Evolutionary conservation across 2,888 invertebrate genomes (phyloP).

Genomic region (Dorcus hopei): DNA sequence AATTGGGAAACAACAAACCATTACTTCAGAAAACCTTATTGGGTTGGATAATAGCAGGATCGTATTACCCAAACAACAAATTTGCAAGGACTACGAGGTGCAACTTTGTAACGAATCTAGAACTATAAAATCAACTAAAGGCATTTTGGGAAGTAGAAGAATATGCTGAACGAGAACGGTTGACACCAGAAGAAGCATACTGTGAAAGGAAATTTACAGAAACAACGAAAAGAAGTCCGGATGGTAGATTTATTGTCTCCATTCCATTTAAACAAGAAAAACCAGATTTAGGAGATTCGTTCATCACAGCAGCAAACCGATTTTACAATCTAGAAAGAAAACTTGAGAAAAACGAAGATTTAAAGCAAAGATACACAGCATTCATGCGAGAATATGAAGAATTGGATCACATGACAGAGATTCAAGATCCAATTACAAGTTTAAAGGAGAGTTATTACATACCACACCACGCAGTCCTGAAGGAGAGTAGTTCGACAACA

Average conservation of each 20-base stretch:
- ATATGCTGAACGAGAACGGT: neutral
- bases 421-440: no score
- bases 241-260: no score
- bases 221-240: neutral
- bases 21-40: neutral
- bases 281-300: neutral
- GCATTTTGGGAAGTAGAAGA: slow-evolving; percentile 2
- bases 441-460: no score
- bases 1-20: neutral
- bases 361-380: neutral
- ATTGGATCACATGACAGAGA: no score
- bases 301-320: neutral
- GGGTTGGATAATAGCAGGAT: neutral
- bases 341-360: slow-evolving; percentile 15
- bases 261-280: neutral
- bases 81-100: neutral
- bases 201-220: neutral
- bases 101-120: neutral
- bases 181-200: neutral
- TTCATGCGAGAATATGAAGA: no score
- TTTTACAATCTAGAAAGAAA: slow-evolving; percentile 19
- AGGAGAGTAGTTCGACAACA: slow-evolving; percentile 14
- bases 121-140: neutral
- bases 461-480: slow-evolving; percentile 19
- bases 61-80: neutral